Conservation (phyloP, 2,888 invertebrate genomes). For the Trachelus troglodyta region DNA sequence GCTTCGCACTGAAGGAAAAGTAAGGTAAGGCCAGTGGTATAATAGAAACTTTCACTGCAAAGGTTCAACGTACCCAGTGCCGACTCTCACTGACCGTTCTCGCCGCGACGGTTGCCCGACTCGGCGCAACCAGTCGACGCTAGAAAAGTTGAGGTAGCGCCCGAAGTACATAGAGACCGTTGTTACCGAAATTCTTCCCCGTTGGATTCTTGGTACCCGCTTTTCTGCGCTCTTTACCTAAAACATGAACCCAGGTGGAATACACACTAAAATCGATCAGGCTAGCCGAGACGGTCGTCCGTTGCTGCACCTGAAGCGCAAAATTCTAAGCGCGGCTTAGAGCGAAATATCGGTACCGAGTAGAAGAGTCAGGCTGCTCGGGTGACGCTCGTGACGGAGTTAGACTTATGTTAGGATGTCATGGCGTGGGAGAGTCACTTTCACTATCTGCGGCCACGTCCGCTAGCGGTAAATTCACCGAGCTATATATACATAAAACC, state of each 20-base stretch:
- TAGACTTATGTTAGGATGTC: conserved; percentile 49
- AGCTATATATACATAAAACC: background rate
- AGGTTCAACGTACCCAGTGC: conserved; percentile 62
- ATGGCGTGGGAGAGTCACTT: conserved; percentile 64
- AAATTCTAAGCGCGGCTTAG: background rate
- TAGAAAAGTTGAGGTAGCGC: conserved; percentile 5
- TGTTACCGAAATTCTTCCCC: background rate
- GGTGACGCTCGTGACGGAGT: conserved; percentile 22
- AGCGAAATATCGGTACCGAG: background rate
- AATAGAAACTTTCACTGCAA: conserved; percentile 66
- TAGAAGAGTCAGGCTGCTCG: background rate
- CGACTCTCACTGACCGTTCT: conserved; percentile 59
- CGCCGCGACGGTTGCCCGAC: conserved; percentile 20
- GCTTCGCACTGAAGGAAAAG: conserved; percentile 60
- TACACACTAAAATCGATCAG: background rate
- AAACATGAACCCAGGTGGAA: background rate
- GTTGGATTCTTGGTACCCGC: background rate
- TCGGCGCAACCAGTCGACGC: background rate
- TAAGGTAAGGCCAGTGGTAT: conserved; percentile 66
- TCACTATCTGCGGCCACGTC: conserved; percentile 47
- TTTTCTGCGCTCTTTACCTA: background rate
- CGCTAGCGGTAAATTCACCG: background rate
- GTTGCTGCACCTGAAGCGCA: background rate
- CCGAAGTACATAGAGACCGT: background rate
- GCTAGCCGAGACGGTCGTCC: background rate